phyloP scores from a whole-genome alignment of 2,113 vertebrate genomes.

The Rhinoderma darwinii region DNA sequence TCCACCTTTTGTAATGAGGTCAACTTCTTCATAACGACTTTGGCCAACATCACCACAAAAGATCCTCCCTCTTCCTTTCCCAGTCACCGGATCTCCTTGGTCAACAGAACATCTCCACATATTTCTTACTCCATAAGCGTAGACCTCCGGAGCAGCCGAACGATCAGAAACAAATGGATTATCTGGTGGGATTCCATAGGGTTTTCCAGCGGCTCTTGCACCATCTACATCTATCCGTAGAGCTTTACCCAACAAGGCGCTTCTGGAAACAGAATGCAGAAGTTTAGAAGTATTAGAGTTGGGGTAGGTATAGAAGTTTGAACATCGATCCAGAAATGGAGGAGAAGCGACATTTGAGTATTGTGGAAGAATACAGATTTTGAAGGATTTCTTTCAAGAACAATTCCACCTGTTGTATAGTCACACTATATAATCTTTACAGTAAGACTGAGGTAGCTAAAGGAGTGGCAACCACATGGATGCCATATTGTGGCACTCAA shows the following conservation, averaged over 20 bases:
- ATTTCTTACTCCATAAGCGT: constrained; percentile 82
- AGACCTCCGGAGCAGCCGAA: constrained; percentile 75
- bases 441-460: no score
- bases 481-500: no score
- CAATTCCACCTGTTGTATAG: no score
- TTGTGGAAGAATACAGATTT: no score
- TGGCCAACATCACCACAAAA: constrained; percentile 87
- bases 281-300: neutral
- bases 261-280: constrained; percentile 70
- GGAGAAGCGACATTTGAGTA: no score
- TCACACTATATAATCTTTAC: no score
- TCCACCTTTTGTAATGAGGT: constrained; percentile 82
- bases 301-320: no score
- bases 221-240: constrained; percentile 80
- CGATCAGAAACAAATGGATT: constrained; percentile 78
- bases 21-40: constrained; percentile 84
- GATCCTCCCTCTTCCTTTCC: constrained; percentile 77
- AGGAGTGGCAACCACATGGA: no score
- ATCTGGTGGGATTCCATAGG: constrained; percentile 75
- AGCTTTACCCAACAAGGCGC: constrained; percentile 81
- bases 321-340: constrained; percentile 39
- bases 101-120: constrained; percentile 86
- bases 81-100: constrained; percentile 73
- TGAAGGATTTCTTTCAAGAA: neutral
- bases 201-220: constrained; percentile 62